Percentiles rank a stretch among this genome's conserved stretches.
Conservation (phyloP, 1,140 invertebrate species). For the Camponotus pennsylvanicus region DNA sequence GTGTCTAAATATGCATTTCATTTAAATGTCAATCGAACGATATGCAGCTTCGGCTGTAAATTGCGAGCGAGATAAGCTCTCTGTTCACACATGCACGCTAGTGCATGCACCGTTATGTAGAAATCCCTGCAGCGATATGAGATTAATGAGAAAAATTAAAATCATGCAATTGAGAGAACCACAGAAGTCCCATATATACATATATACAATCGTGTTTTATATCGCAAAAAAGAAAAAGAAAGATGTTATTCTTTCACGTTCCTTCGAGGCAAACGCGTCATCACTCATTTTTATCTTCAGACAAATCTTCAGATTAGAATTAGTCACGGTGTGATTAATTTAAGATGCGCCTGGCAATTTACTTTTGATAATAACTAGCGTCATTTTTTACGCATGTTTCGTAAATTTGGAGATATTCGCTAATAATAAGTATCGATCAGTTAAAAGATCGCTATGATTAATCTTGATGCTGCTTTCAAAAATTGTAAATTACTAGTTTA, state of each 20-base stretch:
- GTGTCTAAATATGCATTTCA: neutral
- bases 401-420: no score
- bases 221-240: neutral
- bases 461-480: no score
- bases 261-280: neutral
- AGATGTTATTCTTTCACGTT: conserved; percentile 23
- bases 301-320: no score
- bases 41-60: conserved; percentile 7
- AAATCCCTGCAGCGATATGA: conserved; percentile 58
- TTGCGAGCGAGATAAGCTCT: neutral
- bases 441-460: no score
- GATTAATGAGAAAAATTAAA: conserved; percentile 68
- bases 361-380: no score
- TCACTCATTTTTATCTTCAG: neutral
- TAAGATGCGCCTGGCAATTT: no score
- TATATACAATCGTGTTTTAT: no score
- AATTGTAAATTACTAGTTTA: no score
- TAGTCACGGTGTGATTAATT: no score
- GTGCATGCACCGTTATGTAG: conserved; percentile 62
- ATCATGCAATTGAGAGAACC: conserved; percentile 30
- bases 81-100: conserved; percentile 5
- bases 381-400: no score
- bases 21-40: neutral
- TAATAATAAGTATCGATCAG: no score
- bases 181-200: conserved; percentile 33